Evolutionary conservation across 2,797 vertebrate genomes (phyloP), one percentile per base, ranked within the genome.

Genomic region (Coendou prehensilis): DNA sequence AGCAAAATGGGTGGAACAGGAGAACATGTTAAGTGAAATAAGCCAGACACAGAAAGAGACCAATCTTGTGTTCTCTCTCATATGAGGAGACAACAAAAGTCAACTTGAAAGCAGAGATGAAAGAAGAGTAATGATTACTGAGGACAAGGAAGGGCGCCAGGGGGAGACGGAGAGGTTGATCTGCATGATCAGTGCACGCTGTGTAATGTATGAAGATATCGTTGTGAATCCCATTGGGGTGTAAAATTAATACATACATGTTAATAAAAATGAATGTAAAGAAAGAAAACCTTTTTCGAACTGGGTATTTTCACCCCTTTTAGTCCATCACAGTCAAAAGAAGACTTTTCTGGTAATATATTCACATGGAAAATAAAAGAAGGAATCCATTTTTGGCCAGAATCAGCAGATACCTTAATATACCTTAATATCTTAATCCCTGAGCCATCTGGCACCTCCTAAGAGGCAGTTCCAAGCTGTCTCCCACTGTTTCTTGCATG

Each of bases 181-280:
- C 5, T 17, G 11, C 41, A 17, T 22, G 18, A 33, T 9, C 17
- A n/a, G 11, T 15, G 15, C 9, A 7, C 0, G 2, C 47, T 26
- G 6, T 18, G 2, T 20, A 8, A 4, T 13, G 20, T 45, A 20
- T 59, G 18, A 9, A 57, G 41, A 9, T 47, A n/a, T 47, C 17
- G 30, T 18, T 22, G 28, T 22, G 10, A 87, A 23, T 33, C 26
- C 6, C 69, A 45, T 45, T 22, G 5, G 33, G 11, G 45, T 15
- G 2, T 50, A 23, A 5, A 22, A 33, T 50, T 50, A 28, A 30
- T 15, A 50, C 61, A 84, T 23, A 47, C 59, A 6, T 47, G 18
- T 73, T 22, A 57, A 45, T 75, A 63, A 92, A 80, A 54, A 17
- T 63, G 63, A 18, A 54, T 75, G 30, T 18, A 47, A 84, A 45